These are phyloP conservation scores for Lysandra coridon DNA, from an alignment of 2,888 invertebrate genomes.

Conservation along the genomic window DNA sequence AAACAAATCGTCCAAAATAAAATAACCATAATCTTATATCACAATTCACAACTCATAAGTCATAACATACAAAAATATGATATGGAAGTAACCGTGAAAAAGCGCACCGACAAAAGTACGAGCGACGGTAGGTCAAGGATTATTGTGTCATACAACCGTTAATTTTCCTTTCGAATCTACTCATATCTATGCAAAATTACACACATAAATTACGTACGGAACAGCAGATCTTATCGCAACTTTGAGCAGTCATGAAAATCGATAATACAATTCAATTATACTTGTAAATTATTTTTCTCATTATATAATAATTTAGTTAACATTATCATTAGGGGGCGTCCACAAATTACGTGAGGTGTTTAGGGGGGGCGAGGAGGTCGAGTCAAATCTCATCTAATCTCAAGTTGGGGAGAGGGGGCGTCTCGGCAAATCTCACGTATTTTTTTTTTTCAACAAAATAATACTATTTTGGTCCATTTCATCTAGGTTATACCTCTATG, in stretches of 20 bases:
- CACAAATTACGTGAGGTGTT: no score
- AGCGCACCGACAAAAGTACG: slow-evolving; percentile 47
- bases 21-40: not conserved
- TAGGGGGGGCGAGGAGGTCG: no score
- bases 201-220: slow-evolving; percentile 28
- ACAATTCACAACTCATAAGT: not conserved
- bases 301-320: not conserved
- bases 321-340: not conserved
- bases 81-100: slow-evolving; percentile 49
- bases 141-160: slow-evolving; percentile 57
- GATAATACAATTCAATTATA: slow-evolving; percentile 11
- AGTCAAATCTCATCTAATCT: no score
- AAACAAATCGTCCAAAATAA: not conserved
- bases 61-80: not conserved
- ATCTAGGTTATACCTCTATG: no score
- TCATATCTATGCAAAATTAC: slow-evolving; percentile 38
- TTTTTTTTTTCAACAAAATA: no score
- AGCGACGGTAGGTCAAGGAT: slow-evolving; percentile 68
- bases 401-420: no score
- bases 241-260: slow-evolving; percentile 29
- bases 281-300: not conserved
- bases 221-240: slow-evolving; percentile 25
- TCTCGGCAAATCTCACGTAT: no score
- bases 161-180: slow-evolving; percentile 62
- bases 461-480: no score